A percentile compares a stretch with the other conserved stretches of the same genome.
These are phyloP conservation scores for Zaprionus taronus DNA, from an alignment of 1,140 invertebrate genomes.

Conservation along the genomic window DNA sequence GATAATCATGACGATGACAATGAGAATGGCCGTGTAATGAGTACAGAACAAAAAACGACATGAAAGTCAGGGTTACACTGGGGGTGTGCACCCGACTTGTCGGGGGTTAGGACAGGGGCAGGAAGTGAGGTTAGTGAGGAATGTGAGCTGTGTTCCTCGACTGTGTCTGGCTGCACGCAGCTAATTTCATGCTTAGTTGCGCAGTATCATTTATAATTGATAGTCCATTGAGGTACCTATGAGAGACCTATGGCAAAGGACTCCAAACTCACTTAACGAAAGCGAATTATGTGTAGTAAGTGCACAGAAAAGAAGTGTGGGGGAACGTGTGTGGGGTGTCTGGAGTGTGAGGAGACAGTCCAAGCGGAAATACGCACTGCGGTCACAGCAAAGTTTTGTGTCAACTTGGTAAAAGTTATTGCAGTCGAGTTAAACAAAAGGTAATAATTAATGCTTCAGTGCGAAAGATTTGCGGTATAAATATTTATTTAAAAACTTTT, in stretches of 20 bases:
- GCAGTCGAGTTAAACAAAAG: conserved; percentile 7
- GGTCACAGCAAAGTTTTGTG: conserved; percentile 18
- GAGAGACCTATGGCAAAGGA: neutral
- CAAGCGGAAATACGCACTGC: conserved; percentile 25
- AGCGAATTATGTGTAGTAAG: neutral
- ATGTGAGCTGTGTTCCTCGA: conserved; percentile 5
- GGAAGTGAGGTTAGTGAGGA: conserved; percentile 21
- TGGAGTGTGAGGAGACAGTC: too few species aligned
- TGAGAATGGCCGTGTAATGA: conserved; percentile 57
- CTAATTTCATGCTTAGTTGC: conserved; percentile 78
- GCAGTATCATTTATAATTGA: conserved; percentile 71
- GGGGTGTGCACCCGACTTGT: neutral
- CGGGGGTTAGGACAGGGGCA: too few species aligned
- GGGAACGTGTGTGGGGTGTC: too few species aligned
- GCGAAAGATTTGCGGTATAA: neutral
- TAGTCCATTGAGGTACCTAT: conserved; percentile 32
- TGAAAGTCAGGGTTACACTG: conserved; percentile 57
- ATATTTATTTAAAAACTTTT: neutral
- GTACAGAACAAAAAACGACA: conserved; percentile 42
- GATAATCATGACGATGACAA: conserved; percentile 22
- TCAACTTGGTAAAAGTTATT: conserved; percentile 16
- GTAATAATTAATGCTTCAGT: conserved; percentile 1
- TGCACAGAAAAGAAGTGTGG: too few species aligned
- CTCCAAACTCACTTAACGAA: neutral
- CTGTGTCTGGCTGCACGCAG: conserved; percentile 59